phyloP scores from a whole-genome alignment of 2,113 vertebrate genomes.

The Leptosomus discolor region DNA sequence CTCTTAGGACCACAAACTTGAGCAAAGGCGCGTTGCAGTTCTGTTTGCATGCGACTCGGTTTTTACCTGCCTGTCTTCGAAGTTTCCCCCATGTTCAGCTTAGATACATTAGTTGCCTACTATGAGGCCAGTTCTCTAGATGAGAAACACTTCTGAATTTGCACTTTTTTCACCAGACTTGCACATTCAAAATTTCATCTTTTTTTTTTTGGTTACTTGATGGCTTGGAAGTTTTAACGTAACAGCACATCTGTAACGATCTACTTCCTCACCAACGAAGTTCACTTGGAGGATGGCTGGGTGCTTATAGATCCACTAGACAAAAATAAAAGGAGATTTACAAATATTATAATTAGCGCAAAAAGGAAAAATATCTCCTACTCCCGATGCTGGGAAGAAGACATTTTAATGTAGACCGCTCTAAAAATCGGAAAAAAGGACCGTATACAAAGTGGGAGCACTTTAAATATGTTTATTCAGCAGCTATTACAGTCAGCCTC shows the following conservation, averaged over 20 bases:
- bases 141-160: not conserved
- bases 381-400: not conserved
- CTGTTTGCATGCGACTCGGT: not conserved
- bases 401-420: not conserved
- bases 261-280: not conserved
- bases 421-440: not conserved
- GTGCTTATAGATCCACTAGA: not conserved
- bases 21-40: not conserved
- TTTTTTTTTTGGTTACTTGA: not conserved
- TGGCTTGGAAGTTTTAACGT: not conserved
- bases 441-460: not conserved
- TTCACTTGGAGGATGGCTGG: not conserved
- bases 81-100: rapidly evolving
- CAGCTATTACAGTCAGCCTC: conserved; percentile 45
- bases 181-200: not conserved
- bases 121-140: not conserved
- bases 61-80: not conserved
- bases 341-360: not conserved
- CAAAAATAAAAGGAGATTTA: not conserved
- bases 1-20: not conserved
- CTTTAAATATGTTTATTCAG: conserved; percentile 69
- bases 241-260: not conserved
- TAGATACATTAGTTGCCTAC: not conserved
- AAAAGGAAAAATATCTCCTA: not conserved
- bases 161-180: not conserved